These are phyloP conservation scores for Phataginus tricuspis DNA, from an alignment of 2,797 vertebrate genomes.

Conservation along the genomic window DNA sequence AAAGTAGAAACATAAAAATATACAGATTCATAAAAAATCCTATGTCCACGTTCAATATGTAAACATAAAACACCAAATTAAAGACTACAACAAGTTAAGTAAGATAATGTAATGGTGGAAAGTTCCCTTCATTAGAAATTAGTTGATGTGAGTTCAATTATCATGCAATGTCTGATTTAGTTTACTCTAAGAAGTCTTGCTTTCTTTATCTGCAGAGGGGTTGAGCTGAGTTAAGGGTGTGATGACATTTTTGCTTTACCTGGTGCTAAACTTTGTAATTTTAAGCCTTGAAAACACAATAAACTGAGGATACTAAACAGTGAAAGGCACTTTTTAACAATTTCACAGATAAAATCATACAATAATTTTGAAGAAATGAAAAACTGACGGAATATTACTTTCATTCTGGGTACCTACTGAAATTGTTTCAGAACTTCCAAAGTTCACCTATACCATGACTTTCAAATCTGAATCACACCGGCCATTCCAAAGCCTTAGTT, in stretches of 20 bases:
- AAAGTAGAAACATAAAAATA: neutral
- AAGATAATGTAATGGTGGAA: neutral
- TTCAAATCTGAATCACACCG: neutral
- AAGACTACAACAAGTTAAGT: neutral
- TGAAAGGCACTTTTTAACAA: neutral
- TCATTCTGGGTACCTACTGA: neutral
- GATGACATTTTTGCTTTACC: neutral
- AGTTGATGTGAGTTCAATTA: neutral
- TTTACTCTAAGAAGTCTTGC: neutral
- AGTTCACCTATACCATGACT: neutral
- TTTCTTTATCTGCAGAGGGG: neutral
- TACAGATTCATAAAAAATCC: neutral
- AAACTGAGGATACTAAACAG: neutral
- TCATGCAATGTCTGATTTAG: neutral
- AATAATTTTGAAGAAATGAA: conserved; percentile 1
- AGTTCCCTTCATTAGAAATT: neutral
- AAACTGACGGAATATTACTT: neutral
- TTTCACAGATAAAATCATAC: neutral
- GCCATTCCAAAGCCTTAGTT: neutral
- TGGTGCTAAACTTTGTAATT: neutral
- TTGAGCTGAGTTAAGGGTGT: neutral
- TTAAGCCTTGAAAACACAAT: neutral
- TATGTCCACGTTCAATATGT: neutral
- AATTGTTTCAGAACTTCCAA: neutral
- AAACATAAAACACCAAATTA: neutral